Evolutionary conservation across 2,797 vertebrate species (phyloP), one percentile per base, ranked within the genome.

Genomic region (Pipistrellus pygmaeus): DNA sequence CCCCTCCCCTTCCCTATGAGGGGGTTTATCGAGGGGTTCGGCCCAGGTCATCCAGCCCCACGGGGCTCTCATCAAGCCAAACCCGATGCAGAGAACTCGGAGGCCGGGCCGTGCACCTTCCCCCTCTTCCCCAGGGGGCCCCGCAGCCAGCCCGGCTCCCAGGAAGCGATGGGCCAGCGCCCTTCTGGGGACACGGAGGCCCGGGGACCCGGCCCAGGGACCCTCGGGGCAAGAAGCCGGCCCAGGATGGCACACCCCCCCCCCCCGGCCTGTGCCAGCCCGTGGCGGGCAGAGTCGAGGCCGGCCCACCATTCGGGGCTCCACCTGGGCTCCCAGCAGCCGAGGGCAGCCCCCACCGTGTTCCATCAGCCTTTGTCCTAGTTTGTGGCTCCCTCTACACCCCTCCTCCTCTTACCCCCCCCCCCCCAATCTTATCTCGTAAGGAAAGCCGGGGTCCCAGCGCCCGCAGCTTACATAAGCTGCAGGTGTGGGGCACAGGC

Each of bases 401-500:
- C 2, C 51, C 55, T 20, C 14, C 27, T 20, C n/a, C n/a, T 48
- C 55, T 68, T 60, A 15, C 53, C 18, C 53, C 53, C 8, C 10
- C 10, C 46, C 12, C 32, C 21, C 18, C 44, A 25, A 12, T 72
- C 60, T 84, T 84, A 89, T 94, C 86, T 90, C 60, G 9, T 21
- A 76, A 75, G 60, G 76, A 69, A 44, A 68, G 44, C 41, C 3
- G 0, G 14, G 90, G 41, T 64, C 72, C 75, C 15, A 12, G 66
- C 17, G 17, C 21, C 30, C 57, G 44, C 17, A 0, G 62, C 57
- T 96, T 95, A 95, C 38, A 4, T 78, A 97, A 96, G 15, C 4
- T 2, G 69, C 96, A 96, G 95, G 85, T 96, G 95, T 76, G 8
- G 83, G n/a, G 13, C n/a, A 68, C 20, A 48, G 46, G 46, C 11